These are phyloP conservation scores for Emys orbicularis DNA, from an alignment of 2,797 vertebrate genomes.

Conservation along the genomic window DNA sequence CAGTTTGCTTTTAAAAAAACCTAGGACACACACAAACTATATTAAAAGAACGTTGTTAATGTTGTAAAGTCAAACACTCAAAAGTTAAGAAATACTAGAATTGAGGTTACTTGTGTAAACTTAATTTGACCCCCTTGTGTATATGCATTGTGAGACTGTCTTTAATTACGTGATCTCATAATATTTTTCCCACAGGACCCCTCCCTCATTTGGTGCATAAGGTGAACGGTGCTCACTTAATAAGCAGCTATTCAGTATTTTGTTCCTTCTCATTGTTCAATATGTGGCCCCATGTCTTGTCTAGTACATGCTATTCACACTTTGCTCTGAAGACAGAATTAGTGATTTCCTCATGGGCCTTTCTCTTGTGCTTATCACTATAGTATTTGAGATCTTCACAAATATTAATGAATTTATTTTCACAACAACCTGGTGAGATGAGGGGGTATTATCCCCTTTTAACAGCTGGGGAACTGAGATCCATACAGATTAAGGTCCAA, in stretches of 20 bases:
- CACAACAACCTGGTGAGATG: accelerated
- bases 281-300: not conserved
- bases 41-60: conserved; percentile 3
- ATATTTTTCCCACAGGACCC: conserved; percentile 63
- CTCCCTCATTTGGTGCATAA: conserved; percentile 43
- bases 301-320: not conserved
- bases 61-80: conserved; percentile 19
- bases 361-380: not conserved
- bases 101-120: conserved; percentile 6
- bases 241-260: conserved; percentile 12
- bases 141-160: conserved; percentile 63
- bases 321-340: not conserved
- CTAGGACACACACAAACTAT: conserved; percentile 57
- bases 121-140: conserved; percentile 70
- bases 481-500: not conserved
- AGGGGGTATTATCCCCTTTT: not conserved
- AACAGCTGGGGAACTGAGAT: accelerated
- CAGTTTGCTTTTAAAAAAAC: conserved; percentile 43
- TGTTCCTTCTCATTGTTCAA: not conserved
- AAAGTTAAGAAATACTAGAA: not conserved
- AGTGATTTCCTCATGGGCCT: not conserved
- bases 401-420: not conserved
- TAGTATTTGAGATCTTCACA: not conserved
- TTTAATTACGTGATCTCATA: conserved; percentile 69
- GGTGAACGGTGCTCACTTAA: conserved; percentile 34